Base-by-base conservation (phyloP, 2,888 invertebrate species). In the Cryptocephalus moraei region DNA sequence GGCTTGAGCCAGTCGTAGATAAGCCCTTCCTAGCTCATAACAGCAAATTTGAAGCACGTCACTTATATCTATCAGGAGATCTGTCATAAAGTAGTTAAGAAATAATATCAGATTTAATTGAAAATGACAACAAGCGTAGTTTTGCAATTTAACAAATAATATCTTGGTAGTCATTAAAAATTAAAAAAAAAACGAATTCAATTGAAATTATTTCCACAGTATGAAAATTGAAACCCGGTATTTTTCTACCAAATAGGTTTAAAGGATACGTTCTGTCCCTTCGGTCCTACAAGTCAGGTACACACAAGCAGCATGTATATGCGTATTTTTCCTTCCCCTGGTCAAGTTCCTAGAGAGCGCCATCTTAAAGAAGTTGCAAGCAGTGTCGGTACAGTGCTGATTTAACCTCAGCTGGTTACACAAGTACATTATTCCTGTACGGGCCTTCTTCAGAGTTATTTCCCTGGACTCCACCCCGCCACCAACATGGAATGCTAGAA, bases 1-100 rank as follows among this genome's bases (percentile, higher is more conserved):
- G 33, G 90, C 88, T 64, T 90, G 81, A 0, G 94, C 87, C 46
- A 99, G 74, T 63, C 86, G 84, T 59, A 93, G 78, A 67, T 95
- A 95, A 0, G 94, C 93, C 48, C 91, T 81, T 44, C 97, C 97
- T 34, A 99, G 74, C 70, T 91, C 91, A 68, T 92, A 96, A 46
- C 97, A 94, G 73, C 94, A 94, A 58, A 95, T 91, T 76, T 95
- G 87, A 32, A 94, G 80, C n/a, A 93, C 86, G 74, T 97, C 97
- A 72, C 95, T 95, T 55, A 97, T 93, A 69, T 99, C 97, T 63
- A 99, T 89, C 45, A 97, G 75, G 69, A 97, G 80, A 81, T 95
- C 89, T 91, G 67, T 43, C 4, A 22, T 22, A 2, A 22, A 22
- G 6, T 22, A 6, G 6, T 22, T 22, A 22, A 22, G 22, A 6